phyloP scores from a whole-genome alignment of 1,140 invertebrate genomes.

The Drosophila pseudoananassae region DNA sequence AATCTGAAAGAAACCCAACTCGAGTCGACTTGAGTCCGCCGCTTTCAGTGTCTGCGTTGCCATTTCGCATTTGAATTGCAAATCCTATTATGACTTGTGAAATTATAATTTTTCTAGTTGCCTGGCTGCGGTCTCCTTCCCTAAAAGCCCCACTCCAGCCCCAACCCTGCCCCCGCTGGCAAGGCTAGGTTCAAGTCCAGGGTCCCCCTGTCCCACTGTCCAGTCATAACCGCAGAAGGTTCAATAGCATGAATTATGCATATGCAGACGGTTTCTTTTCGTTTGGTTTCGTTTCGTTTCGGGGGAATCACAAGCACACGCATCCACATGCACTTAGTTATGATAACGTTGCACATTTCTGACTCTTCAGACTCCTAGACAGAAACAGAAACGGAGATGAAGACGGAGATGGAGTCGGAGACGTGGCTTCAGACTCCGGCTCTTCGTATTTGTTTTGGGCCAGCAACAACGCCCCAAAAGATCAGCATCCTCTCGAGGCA shows the following conservation, averaged over 20 bases:
- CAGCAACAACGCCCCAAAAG: slow-evolving; percentile 55
- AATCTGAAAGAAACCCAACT: slow-evolving; percentile 44
- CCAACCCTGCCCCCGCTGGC: not conserved
- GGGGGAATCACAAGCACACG: slow-evolving; percentile 66
- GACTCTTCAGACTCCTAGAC: slow-evolving; percentile 37
- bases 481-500: slow-evolving; percentile 48
- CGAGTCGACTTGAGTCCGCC: slow-evolving; percentile 39
- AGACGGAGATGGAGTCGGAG: not conserved
- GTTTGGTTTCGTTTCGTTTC: slow-evolving; percentile 44
- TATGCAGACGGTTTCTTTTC: slow-evolving; percentile 77
- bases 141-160: not conserved
- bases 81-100: slow-evolving; percentile 84
- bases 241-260: slow-evolving; percentile 84
- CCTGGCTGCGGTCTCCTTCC: slow-evolving; percentile 47
- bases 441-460: slow-evolving; percentile 73
- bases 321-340: slow-evolving; percentile 79
- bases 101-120: slow-evolving; percentile 82
- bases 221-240: slow-evolving; percentile 71
- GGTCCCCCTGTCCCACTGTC: slow-evolving; percentile 49
- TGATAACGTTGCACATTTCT: slow-evolving; percentile 81
- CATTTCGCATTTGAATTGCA: slow-evolving; percentile 82
- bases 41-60: slow-evolving; percentile 59
- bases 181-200: slow-evolving; percentile 66
- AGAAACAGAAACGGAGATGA: slow-evolving; percentile 4
- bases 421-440: slow-evolving; percentile 31